Evolutionary conservation across 2,888 invertebrate species (phyloP).

Genomic region (Homarus gammarus): DNA sequence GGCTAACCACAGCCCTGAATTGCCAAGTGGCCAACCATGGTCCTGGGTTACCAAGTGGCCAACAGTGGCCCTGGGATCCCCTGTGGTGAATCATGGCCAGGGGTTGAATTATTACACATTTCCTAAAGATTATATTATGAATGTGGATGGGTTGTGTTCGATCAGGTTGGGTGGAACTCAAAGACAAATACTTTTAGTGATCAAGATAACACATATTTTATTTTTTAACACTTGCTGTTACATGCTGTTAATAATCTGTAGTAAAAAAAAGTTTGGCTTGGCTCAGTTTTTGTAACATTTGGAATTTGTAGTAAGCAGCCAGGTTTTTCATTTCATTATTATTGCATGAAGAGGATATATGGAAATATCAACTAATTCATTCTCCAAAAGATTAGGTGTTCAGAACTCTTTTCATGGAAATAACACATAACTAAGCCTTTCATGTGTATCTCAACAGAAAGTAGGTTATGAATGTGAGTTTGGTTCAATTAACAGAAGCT

Average conservation of each 20-base stretch:
- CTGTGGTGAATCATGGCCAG: no score
- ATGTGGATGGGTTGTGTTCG: not conserved
- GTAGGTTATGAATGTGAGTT: not conserved
- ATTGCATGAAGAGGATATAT: not conserved
- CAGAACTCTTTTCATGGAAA: not conserved
- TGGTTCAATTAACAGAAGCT: not conserved
- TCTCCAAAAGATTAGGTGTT: not conserved
- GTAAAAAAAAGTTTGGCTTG: not conserved
- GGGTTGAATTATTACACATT: not conserved
- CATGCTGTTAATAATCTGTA: conserved; percentile 9
- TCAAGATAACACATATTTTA: not conserved
- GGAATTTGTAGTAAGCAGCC: not conserved
- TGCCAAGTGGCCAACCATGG: no score
- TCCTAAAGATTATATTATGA: not conserved
- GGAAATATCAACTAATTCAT: not conserved
- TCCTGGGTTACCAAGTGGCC: no score
- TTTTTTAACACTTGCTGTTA: not conserved
- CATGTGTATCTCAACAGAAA: not conserved
- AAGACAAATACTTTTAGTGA: not conserved
- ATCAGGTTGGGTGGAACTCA: not conserved
- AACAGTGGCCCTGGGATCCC: no score
- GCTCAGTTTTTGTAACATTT: not conserved
- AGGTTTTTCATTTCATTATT: conserved; percentile 1
- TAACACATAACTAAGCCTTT: not conserved
- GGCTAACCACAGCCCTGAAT: no score